A percentile compares a stretch with the other conserved stretches of the same genome.
These are phyloP conservation scores for Brotula barbata DNA, from an alignment of 2,797 vertebrate genomes.

Conservation along the genomic window DNA sequence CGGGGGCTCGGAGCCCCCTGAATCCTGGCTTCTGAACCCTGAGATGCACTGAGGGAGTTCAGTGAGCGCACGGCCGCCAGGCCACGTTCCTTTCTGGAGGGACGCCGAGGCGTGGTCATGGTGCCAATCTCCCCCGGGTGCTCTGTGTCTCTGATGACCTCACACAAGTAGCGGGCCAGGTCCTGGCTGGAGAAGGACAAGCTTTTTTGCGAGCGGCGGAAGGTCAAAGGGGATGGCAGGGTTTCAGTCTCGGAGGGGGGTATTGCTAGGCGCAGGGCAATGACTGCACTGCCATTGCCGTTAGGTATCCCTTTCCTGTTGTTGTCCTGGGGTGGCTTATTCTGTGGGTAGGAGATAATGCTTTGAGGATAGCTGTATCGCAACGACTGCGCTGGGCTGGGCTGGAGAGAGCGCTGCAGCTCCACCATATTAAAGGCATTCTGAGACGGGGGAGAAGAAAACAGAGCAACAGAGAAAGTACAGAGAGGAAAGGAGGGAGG, in stretches of 20 bases:
- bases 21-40: slow-evolving; percentile 71
- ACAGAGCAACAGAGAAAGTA: slow-evolving; percentile 11
- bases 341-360: slow-evolving; percentile 71
- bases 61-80: slow-evolving; percentile 80
- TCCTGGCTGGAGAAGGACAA: slow-evolving; percentile 78
- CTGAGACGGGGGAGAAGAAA: slow-evolving; percentile 69
- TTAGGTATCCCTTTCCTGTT: slow-evolving; percentile 44
- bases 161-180: slow-evolving; percentile 80
- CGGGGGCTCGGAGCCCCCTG: slow-evolving; percentile 72
- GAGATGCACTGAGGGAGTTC: slow-evolving; percentile 77
- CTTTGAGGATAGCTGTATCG: slow-evolving; percentile 75
- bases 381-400: slow-evolving; percentile 81
- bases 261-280: slow-evolving; percentile 72
- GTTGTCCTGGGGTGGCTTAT: slow-evolving; percentile 67
- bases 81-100: slow-evolving; percentile 77
- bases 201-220: slow-evolving; percentile 72
- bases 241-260: slow-evolving; percentile 67
- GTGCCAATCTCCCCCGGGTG: slow-evolving; percentile 71
- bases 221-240: slow-evolving; percentile 70
- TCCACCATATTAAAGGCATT: slow-evolving; percentile 90
- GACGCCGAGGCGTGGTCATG: slow-evolving; percentile 72
- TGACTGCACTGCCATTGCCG: slow-evolving; percentile 66
- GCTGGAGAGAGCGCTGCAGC: slow-evolving; percentile 86
- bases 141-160: slow-evolving; percentile 81
- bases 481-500: not conserved